Evolutionary conservation across 2,888 invertebrate genomes (phyloP).

Genomic region (Empis livida): DNA sequence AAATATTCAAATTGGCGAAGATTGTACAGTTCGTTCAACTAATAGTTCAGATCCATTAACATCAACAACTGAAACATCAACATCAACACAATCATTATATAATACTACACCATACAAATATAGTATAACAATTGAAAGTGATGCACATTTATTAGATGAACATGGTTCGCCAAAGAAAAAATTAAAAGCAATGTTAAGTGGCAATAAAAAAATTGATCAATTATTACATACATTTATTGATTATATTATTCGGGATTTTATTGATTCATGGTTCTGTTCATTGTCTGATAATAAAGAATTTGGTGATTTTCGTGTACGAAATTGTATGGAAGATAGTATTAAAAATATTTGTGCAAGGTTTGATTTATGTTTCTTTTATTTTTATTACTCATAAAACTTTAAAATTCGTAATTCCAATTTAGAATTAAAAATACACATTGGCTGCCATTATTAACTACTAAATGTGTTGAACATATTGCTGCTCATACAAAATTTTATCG

Average conservation of each 20-base stretch:
- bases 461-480: conserved; percentile 16
- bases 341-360: conserved; percentile 13
- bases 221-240: conserved; percentile 15
- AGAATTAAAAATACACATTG: conserved; percentile 14
- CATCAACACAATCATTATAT: conserved; percentile 19
- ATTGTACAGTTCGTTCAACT: background rate
- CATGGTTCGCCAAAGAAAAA: conserved; percentile 29
- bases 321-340: conserved; percentile 15
- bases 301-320: conserved; percentile 14
- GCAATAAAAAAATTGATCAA: conserved; percentile 15
- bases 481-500: conserved; percentile 14
- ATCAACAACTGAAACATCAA: conserved; percentile 17
- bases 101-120: conserved; percentile 4
- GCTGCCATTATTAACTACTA: conserved; percentile 15
- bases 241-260: conserved; percentile 15
- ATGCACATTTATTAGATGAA: conserved; percentile 28
- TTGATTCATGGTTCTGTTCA: conserved; percentile 16
- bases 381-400: too few species aligned
- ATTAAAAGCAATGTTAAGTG: conserved; percentile 13
- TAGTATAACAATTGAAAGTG: conserved; percentile 5
- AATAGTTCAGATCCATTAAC: background rate
- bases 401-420: background rate
- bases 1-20: conserved; percentile 8
- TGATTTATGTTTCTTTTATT: background rate
- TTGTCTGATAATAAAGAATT: conserved; percentile 17